A percentile compares a stretch with the other conserved stretches of the same genome.
Conservation (phyloP, 2,113 vertebrate species). For the Onychostoma macrolepis region DNA sequence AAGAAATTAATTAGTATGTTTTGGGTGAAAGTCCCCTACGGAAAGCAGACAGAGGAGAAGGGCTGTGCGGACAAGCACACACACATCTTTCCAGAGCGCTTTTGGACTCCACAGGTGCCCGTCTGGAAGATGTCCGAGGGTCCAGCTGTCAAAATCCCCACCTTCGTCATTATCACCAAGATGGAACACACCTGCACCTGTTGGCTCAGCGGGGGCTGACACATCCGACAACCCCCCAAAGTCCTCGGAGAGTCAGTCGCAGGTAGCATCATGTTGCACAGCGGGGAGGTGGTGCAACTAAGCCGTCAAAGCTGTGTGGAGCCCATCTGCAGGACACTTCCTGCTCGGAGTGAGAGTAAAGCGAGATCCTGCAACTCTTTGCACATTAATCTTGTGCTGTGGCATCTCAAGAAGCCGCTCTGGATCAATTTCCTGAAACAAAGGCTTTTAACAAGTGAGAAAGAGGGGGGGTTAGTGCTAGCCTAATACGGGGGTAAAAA, state of each 20-base stretch:
- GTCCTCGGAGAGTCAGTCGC: conserved; percentile 41
- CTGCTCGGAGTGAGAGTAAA: conserved; percentile 1
- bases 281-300: conserved; percentile 15
- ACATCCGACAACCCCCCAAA: conserved; percentile 48
- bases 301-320: conserved; percentile 29
- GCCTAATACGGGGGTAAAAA: conserved; percentile 3
- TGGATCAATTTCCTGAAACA: conserved; percentile 23
- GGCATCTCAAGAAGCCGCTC: conserved; percentile 33
- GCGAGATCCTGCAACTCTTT: conserved; percentile 16
- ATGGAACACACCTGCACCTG: conserved; percentile 46
- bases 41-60: conserved; percentile 63
- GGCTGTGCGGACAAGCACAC: conserved; percentile 50
- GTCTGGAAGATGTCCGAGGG: conserved; percentile 68
- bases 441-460: conserved; percentile 37
- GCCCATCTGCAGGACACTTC: conserved; percentile 49
- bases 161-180: conserved; percentile 47
- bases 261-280: conserved; percentile 51
- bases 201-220: conserved; percentile 45
- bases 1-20: conserved; percentile 71
- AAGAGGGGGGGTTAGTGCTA: conserved; percentile 12
- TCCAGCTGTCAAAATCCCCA: conserved; percentile 54
- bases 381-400: conserved; percentile 45
- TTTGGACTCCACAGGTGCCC: conserved; percentile 75
- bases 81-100: conserved; percentile 48
- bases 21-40: conserved; percentile 59